phyloP scores from a whole-genome alignment of 2,888 invertebrate genomes.

The Anagyrus pseudococci region DNA sequence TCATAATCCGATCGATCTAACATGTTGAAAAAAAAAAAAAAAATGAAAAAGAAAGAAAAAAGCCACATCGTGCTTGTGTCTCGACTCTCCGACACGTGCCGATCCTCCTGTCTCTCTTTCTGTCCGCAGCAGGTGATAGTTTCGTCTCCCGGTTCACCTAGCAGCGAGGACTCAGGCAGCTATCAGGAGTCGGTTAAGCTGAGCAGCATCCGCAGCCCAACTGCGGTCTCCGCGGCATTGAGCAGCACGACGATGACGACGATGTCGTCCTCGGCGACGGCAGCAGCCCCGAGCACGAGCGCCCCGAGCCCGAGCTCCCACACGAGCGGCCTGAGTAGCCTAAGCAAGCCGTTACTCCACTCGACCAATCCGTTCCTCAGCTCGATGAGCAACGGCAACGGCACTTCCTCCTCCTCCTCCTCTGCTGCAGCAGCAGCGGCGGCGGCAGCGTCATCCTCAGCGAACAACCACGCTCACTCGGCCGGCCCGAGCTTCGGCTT shows the following conservation, averaged over 20 bases:
- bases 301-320: background rate
- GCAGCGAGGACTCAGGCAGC: constrained; percentile 83
- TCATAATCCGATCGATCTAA: too few species aligned
- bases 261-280: constrained; percentile 1
- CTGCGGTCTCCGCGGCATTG: constrained; percentile 20
- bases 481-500: too few species aligned
- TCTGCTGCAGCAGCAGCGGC: constrained; percentile 54
- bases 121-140: constrained; percentile 65
- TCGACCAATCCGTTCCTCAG: constrained; percentile 38
- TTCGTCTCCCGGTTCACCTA: constrained; percentile 85
- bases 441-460: constrained; percentile 47
- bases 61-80: too few species aligned
- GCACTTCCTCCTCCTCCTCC: constrained; percentile 62
- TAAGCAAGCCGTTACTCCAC: constrained; percentile 21
- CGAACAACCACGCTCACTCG: too few species aligned
- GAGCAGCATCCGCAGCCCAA: constrained; percentile 11
- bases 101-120: background rate
- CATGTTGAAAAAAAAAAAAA: too few species aligned
- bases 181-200: constrained; percentile 75
- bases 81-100: too few species aligned
- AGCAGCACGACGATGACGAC: constrained; percentile 14
- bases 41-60: too few species aligned
- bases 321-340: background rate
- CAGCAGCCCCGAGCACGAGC: background rate
- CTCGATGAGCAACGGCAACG: constrained; percentile 60